Conservation (phyloP, 2,888 invertebrate genomes). For the Drosophila stalkeri region DNA sequence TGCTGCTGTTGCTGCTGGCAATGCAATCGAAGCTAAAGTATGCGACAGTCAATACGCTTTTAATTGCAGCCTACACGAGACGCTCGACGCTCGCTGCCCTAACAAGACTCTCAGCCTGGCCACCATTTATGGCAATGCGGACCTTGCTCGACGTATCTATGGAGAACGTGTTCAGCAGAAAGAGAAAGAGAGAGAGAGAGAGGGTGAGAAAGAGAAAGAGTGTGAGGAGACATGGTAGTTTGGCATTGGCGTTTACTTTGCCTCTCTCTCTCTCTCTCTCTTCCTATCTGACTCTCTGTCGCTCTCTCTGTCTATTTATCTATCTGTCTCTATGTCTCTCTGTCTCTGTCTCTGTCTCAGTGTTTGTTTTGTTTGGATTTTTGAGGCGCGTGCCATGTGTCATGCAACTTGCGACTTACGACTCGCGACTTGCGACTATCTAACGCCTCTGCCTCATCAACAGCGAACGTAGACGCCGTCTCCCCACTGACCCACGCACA, state of each 20-base stretch:
- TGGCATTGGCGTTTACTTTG: slow-evolving; percentile 59
- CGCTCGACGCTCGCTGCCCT: slow-evolving; percentile 53
- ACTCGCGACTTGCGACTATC: slow-evolving; percentile 76
- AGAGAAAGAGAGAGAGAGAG: background rate
- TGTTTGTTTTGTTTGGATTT: slow-evolving; percentile 26
- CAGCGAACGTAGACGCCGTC: slow-evolving; percentile 59
- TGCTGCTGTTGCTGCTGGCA: slow-evolving; percentile 17
- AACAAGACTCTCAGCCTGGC: slow-evolving; percentile 61
- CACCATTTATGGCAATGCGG: slow-evolving; percentile 76
- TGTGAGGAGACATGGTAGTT: slow-evolving; percentile 8
- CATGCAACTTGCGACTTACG: slow-evolving; percentile 69
- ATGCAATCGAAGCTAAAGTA: slow-evolving; percentile 55
- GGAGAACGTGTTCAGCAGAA: slow-evolving; percentile 19
- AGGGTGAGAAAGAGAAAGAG: background rate
- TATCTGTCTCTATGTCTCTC: background rate
- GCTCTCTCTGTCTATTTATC: background rate
- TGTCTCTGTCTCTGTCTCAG: slow-evolving; percentile 3
- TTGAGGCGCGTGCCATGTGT: slow-evolving; percentile 80
- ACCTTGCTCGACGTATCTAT: slow-evolving; percentile 58
- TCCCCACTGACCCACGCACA: slow-evolving; percentile 73
- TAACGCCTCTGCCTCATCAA: slow-evolving; percentile 80
- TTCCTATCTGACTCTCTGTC: background rate
- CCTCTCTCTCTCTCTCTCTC: slow-evolving; percentile 1
- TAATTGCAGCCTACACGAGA: slow-evolving; percentile 71
- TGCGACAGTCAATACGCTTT: slow-evolving; percentile 76